These are phyloP conservation scores for Amblyjoppa fuscipennis DNA, from an alignment of 2,888 invertebrate genomes.

Conservation along the genomic window DNA sequence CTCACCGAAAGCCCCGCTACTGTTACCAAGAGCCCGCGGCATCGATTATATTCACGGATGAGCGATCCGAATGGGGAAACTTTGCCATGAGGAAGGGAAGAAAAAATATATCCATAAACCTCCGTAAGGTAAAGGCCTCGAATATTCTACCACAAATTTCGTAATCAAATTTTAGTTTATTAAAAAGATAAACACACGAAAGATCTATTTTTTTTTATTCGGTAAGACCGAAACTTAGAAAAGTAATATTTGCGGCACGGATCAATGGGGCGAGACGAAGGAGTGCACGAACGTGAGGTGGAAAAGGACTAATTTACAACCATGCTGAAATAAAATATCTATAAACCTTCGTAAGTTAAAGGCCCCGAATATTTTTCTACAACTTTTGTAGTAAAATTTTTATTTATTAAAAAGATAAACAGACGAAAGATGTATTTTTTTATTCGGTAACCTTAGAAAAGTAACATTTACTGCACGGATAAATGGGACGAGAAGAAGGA, in stretches of 20 bases:
- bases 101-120: neutral
- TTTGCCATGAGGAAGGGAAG: neutral
- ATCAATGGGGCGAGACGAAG: neutral
- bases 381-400: no score
- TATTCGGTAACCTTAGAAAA: no score
- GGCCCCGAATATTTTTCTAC: no score
- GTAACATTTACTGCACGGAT: neutral
- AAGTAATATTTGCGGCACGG: neutral
- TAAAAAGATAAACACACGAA: no score
- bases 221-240: no score
- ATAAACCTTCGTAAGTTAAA: no score
- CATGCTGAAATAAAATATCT: slow-evolving; percentile 66
- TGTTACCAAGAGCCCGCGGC: slow-evolving; percentile 47
- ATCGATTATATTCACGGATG: slow-evolving; percentile 42
- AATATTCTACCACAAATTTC: no score
- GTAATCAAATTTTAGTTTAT: no score
- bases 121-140: no score
- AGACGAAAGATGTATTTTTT: no score
- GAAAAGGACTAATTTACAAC: slow-evolving; percentile 70
- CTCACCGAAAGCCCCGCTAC: slow-evolving; percentile 40
- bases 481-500: slow-evolving; percentile 1
- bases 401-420: no score
- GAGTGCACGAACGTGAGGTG: slow-evolving; percentile 16
- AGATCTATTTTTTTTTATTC: no score
- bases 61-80: slow-evolving; percentile 26